Conservation (phyloP, 2,113 vertebrate genomes). For the Terrapene triunguis region DNA sequence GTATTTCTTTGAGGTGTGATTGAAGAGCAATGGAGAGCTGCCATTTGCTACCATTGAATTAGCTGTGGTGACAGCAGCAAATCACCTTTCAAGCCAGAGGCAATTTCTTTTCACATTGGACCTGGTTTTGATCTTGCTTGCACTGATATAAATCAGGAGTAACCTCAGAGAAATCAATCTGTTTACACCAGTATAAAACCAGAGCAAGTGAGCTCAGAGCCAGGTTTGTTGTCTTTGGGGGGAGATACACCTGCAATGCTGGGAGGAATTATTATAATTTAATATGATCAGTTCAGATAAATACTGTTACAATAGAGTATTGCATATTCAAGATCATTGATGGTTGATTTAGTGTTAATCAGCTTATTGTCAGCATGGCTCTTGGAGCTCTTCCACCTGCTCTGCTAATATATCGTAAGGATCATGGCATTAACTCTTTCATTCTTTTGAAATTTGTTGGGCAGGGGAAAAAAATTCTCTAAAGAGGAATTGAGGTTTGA, state of each 20-base stretch:
- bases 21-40: background rate
- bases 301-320: background rate
- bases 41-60: background rate
- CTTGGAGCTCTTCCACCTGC: background rate
- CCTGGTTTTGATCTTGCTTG: background rate
- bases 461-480: background rate
- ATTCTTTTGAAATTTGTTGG: background rate
- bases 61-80: background rate
- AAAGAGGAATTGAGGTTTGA: background rate
- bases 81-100: background rate
- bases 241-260: background rate
- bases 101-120: background rate
- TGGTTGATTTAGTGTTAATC: background rate
- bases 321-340: background rate
- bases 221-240: background rate
- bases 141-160: background rate
- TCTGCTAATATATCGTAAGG: background rate
- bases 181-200: background rate
- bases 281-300: background rate
- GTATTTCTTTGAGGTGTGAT: conserved; percentile 9
- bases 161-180: background rate
- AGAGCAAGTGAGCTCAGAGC: background rate
- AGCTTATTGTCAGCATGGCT: background rate
- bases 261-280: background rate
- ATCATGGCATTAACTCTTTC: background rate